Evolutionary conservation across 2,797 vertebrate genomes (phyloP).

Genomic region (Cichlasoma orientale): DNA sequence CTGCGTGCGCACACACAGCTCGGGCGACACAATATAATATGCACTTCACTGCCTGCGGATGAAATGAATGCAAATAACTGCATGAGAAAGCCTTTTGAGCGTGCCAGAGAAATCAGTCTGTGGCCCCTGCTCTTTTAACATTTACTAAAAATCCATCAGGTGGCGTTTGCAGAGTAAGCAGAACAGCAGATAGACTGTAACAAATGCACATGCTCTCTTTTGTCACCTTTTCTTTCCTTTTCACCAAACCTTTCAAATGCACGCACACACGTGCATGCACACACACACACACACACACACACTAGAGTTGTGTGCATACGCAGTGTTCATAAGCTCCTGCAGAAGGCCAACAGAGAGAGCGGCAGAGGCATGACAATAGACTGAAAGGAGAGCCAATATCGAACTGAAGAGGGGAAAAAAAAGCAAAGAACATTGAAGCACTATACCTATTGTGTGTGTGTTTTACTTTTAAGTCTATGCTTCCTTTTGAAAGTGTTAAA

Average conservation of each 20-base stretch:
- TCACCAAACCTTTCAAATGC: conserved; percentile 40
- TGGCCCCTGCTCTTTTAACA: conserved; percentile 70
- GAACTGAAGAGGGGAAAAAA: conserved; percentile 9
- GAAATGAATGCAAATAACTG: conserved; percentile 69
- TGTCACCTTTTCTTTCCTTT: conserved; percentile 53
- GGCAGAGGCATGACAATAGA: conserved; percentile 44
- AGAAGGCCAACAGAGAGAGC: conserved; percentile 38
- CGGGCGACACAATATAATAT: conserved; percentile 38
- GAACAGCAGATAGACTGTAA: conserved; percentile 54
- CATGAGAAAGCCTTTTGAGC: conserved; percentile 53
- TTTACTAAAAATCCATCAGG: conserved; percentile 74
- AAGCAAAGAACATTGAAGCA: conserved; percentile 23
- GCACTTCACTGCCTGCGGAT: conserved; percentile 56
- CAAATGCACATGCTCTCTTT: conserved; percentile 57
- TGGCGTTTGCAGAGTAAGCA: conserved; percentile 70
- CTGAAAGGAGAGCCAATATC: conserved; percentile 55
- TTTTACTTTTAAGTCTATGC: conserved; percentile 25
- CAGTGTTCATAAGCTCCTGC: conserved; percentile 39
- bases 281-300: neutral
- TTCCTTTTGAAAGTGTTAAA: conserved; percentile 40
- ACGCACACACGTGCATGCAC: neutral
- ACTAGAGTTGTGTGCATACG: neutral
- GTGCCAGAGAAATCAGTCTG: conserved; percentile 52
- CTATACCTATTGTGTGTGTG: conserved; percentile 16
- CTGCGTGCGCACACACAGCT: conserved; percentile 1